These are phyloP conservation scores for Sturnira hondurensis DNA, from an alignment of 2,113 vertebrate species.

Conservation along the genomic window DNA sequence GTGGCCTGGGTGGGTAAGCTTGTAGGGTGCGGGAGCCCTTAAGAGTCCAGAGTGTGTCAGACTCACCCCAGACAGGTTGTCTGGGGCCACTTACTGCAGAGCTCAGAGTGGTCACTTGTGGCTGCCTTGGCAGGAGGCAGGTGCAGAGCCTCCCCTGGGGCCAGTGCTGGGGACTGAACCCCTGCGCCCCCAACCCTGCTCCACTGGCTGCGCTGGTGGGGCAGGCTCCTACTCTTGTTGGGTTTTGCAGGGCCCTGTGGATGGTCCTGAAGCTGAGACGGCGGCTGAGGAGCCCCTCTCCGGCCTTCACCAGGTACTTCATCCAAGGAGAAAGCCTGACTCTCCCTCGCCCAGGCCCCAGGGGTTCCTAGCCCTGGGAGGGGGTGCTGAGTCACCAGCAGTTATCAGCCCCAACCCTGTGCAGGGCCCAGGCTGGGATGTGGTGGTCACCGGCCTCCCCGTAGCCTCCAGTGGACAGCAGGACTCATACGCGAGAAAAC, in stretches of 20 bases:
- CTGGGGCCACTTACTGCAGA: background rate
- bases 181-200: background rate
- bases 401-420: background rate
- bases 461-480: background rate
- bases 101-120: accelerated
- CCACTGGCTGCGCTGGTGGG: background rate
- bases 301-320: background rate
- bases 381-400: background rate
- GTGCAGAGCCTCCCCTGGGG: background rate
- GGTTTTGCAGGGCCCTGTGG: constrained; percentile 77
- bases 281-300: constrained; percentile 14
- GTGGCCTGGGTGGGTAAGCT: background rate
- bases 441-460: accelerated
- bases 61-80: background rate
- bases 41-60: background rate
- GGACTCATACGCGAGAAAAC: background rate
- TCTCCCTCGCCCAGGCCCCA: accelerated
- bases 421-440: accelerated
- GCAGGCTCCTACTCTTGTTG: background rate
- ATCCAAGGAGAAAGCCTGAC: background rate
- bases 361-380: background rate
- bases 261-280: constrained; percentile 69
- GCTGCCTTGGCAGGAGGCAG: background rate
- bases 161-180: background rate
- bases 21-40: background rate